phyloP scores from a whole-genome alignment of 64 coral and sea anemone species.

The Orbicella faveolata region DNA sequence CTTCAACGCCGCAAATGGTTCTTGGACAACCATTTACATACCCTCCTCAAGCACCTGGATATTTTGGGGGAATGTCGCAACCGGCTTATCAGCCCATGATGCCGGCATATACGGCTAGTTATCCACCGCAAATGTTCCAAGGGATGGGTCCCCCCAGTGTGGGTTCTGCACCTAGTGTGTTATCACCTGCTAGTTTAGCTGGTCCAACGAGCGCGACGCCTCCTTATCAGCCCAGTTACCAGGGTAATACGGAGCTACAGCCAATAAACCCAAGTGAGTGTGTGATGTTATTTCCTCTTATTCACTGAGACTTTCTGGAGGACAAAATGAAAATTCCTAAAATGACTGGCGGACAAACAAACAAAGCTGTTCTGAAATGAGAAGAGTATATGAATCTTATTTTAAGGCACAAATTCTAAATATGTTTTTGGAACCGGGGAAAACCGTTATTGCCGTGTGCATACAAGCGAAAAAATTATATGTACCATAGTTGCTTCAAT shows the following conservation, averaged over 20 bases:
- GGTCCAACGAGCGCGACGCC: neutral
- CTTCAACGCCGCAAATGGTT: neutral
- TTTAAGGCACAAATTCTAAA: too few species aligned
- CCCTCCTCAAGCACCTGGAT: neutral
- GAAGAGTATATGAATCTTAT: too few species aligned
- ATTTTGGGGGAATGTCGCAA: slow-evolving; percentile 27
- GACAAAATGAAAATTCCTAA: too few species aligned
- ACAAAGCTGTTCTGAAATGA: too few species aligned
- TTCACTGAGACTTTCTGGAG: neutral
- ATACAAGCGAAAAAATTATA: too few species aligned
- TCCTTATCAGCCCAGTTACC: neutral
- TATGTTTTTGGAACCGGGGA: too few species aligned
- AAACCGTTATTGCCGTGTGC: too few species aligned
- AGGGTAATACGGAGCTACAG: neutral
- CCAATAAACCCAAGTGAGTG: slow-evolving; percentile 1
- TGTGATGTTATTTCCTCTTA: neutral
- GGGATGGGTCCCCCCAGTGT: slow-evolving; percentile 10
- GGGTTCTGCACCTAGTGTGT: neutral
- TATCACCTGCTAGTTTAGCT: neutral
- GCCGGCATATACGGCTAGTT: slow-evolving; percentile 32
- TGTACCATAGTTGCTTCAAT: too few species aligned
- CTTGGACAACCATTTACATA: neutral
- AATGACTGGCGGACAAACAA: too few species aligned
- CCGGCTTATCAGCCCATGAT: slow-evolving; percentile 28
- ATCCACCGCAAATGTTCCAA: slow-evolving; percentile 37